Evolutionary conservation across 37 sponge, comb jelly and placozoan species (phyloP).

Genomic region (Lycopodina hypogea): DNA sequence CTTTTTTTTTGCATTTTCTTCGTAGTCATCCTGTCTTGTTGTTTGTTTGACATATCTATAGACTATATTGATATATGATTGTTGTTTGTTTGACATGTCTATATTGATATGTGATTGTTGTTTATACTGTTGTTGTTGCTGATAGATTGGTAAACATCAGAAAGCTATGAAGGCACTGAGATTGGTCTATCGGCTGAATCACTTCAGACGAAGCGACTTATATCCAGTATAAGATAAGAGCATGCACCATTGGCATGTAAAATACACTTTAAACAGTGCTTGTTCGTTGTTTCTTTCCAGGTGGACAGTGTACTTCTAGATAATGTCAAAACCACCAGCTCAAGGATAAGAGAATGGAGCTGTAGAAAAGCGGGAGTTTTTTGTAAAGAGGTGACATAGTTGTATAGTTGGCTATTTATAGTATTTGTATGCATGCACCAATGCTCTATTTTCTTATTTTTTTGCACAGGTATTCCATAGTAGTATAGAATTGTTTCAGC

Average conservation of each 20-base stretch:
- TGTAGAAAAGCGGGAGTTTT: no score
- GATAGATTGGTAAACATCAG: conserved; percentile 42
- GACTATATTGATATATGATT: no score
- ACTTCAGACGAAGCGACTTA: neutral
- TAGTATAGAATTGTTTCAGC: conserved; percentile 24
- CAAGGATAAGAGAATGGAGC: no score
- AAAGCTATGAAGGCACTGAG: conserved; percentile 34
- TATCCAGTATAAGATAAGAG: conserved; percentile 30
- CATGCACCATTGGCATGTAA: neutral
- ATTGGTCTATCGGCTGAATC: conserved; percentile 29
- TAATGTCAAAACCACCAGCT: neutral
- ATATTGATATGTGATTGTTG: no score
- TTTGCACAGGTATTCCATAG: conserved; percentile 9
- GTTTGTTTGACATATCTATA: no score
- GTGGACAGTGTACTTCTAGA: conserved; percentile 5
- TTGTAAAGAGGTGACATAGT: neutral
- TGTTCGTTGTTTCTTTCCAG: conserved; percentile 3
- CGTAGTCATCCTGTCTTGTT: no score
- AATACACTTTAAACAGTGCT: neutral
- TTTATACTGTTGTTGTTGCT: no score
- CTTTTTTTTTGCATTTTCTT: no score
- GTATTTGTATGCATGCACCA: no score
- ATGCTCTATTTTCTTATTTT: neutral
- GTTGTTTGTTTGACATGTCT: no score
- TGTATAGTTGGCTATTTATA: neutral